These are phyloP conservation scores for Polypterus senegalus DNA, from an alignment of 2,113 vertebrate genomes.

Conservation along the genomic window DNA sequence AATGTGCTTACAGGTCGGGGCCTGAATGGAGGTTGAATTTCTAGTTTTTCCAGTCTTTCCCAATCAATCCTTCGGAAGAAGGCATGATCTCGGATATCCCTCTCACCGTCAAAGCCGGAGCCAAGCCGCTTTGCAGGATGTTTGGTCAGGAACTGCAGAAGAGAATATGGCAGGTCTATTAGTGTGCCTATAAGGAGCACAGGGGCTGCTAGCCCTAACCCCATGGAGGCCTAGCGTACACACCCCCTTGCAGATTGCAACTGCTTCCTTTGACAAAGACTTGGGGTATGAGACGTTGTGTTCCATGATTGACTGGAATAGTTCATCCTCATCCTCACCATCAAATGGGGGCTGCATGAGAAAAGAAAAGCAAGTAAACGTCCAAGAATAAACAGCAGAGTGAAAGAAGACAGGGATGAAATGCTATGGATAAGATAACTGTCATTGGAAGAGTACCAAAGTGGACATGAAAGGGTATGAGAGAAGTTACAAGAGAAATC, in stretches of 20 bases:
- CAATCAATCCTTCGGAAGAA: conserved; percentile 90
- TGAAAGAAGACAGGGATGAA: background rate
- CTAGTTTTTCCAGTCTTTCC: conserved; percentile 71
- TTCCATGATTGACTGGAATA: conserved; percentile 86
- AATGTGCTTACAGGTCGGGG: conserved; percentile 65
- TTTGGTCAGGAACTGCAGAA: conserved; percentile 71
- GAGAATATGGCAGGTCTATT: background rate
- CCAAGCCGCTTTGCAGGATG: conserved; percentile 73
- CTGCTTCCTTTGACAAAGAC: conserved; percentile 70
- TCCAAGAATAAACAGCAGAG: background rate
- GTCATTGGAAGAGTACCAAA: background rate
- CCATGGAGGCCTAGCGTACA: conserved; percentile 16
- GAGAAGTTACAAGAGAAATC: no score
- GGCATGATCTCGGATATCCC: conserved; percentile 68
- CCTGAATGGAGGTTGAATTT: conserved; percentile 72
- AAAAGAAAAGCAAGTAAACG: conserved; percentile 1
- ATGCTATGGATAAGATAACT: background rate
- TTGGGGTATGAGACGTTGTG: conserved; percentile 77
- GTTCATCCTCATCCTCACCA: conserved; percentile 77
- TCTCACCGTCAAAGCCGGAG: conserved; percentile 60
- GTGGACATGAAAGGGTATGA: background rate
- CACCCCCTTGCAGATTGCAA: conserved; percentile 83
- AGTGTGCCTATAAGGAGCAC: no score
- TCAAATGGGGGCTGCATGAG: conserved; percentile 67
- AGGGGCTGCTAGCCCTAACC: background rate